Conservation (phyloP, 2,113 vertebrate species). For the Mormyrus iriodes region DNA sequence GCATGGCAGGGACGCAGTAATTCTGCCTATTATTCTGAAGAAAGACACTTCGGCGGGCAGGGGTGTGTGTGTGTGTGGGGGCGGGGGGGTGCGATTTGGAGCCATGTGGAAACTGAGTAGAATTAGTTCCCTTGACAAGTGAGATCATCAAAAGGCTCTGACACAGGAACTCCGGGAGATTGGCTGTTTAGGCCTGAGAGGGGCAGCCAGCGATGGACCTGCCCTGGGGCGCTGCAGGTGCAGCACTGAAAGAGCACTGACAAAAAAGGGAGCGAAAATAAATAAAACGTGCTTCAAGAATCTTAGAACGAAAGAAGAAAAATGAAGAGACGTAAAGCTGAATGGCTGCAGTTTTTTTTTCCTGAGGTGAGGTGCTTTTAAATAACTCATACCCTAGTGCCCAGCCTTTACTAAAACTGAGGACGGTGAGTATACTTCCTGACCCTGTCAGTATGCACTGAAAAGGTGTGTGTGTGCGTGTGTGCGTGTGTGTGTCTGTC, state of each 20-base stretch:
- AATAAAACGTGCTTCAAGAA: constrained; percentile 37
- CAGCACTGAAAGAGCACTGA: constrained; percentile 23
- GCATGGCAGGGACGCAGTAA: not conserved
- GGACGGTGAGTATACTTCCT: constrained; percentile 10
- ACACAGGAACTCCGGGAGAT: constrained; percentile 8
- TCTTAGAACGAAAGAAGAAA: constrained; percentile 25
- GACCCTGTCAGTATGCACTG: not conserved
- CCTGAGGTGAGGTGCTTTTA: constrained; percentile 23
- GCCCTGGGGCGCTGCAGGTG: constrained; percentile 60
- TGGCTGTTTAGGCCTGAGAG: not conserved
- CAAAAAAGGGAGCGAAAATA: constrained; percentile 31
- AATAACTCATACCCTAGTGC: constrained; percentile 29
- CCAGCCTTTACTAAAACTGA: constrained; percentile 23
- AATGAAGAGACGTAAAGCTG: constrained; percentile 2
- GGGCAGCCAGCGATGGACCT: constrained; percentile 40
- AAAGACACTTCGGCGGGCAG: constrained; percentile 24
- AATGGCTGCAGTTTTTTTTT: constrained; percentile 9
- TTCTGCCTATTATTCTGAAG: constrained; percentile 24
- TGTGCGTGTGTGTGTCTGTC: not conserved
- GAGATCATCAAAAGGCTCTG: constrained; percentile 41
- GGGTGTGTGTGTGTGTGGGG: not conserved
- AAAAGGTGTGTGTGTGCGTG: not conserved
- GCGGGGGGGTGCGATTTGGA: not conserved
- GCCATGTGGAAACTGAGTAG: constrained; percentile 38
- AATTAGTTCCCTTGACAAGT: constrained; percentile 38